Conservation (phyloP, 2,888 invertebrate species). For the Coremacera marginata region DNA sequence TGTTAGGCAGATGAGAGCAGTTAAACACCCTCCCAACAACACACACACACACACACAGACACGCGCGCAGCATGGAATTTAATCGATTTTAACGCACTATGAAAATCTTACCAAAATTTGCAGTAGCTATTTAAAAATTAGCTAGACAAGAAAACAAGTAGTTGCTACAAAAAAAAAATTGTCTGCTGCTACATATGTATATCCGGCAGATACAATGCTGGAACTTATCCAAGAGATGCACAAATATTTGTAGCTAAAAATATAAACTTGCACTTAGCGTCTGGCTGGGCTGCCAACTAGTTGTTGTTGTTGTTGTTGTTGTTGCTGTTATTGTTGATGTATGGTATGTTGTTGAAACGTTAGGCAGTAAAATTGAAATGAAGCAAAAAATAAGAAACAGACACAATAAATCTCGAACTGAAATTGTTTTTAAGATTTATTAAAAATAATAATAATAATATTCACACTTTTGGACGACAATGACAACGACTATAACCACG, state of each 20-base stretch:
- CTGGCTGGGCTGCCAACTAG: constrained; percentile 16
- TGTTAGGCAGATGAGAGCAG: background rate
- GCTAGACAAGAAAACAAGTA: background rate
- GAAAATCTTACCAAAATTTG: constrained; percentile 22
- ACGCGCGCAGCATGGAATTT: background rate
- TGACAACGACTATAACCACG: background rate
- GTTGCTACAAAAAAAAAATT: background rate
- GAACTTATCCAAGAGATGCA: constrained; percentile 30
- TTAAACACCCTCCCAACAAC: background rate
- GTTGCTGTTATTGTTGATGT: constrained; percentile 5
- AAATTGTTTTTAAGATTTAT: background rate
- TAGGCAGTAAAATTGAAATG: background rate
- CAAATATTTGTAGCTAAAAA: background rate
- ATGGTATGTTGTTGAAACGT: background rate
- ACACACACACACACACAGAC: constrained; percentile 28
- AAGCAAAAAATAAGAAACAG: too few species aligned
- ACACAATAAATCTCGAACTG: too few species aligned
- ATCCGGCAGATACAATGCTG: constrained; percentile 9
- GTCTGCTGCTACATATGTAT: background rate
- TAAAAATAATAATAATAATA: background rate
- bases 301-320: constrained; percentile 42
- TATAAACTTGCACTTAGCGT: constrained; percentile 10
- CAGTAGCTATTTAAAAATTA: background rate
- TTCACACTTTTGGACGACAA: background rate
- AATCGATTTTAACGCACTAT: background rate